These are phyloP conservation scores for Battus philenor DNA, from an alignment of 1,140 invertebrate genomes.

Conservation along the genomic window DNA sequence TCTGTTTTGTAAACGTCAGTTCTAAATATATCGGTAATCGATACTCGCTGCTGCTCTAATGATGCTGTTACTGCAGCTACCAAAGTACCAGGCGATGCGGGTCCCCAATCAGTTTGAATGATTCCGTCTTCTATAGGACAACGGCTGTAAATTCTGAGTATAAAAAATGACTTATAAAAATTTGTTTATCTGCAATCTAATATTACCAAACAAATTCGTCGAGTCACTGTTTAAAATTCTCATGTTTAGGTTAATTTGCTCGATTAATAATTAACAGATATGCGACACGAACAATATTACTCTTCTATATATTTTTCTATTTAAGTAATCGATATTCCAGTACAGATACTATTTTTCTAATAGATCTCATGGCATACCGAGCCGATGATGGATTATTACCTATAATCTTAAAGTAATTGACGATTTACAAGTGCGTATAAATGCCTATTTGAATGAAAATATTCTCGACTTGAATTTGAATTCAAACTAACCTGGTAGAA, in stretches of 20 bases:
- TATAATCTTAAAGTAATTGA: too few relatives aligned
- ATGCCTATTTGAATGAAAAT: too few relatives aligned
- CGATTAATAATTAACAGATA: background rate
- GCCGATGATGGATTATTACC: too few relatives aligned
- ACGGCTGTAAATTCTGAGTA: slow-evolving; percentile 55
- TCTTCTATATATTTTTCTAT: too few relatives aligned
- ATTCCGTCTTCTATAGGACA: slow-evolving; percentile 80
- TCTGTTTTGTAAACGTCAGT: slow-evolving; percentile 52
- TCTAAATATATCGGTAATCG: slow-evolving; percentile 50
- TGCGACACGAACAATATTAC: too few relatives aligned
- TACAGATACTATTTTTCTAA: too few relatives aligned
- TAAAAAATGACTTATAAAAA: background rate
- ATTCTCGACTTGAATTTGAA: too few relatives aligned
- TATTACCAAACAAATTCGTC: background rate
- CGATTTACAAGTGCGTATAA: too few relatives aligned
- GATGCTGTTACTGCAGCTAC: slow-evolving; percentile 77
- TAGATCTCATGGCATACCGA: too few relatives aligned
- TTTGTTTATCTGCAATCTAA: background rate
- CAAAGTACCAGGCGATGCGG: slow-evolving; percentile 76
- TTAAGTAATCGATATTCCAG: too few relatives aligned
- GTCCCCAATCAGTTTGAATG: slow-evolving; percentile 76
- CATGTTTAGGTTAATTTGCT: background rate
- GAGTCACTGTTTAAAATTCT: background rate
- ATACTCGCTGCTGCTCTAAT: slow-evolving; percentile 75
- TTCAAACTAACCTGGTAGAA: slow-evolving; percentile 42